Evolutionary conservation across 2,888 invertebrate genomes (phyloP), one percentile per base, ranked within the genome.

Genomic region (Drosophila cognata): DNA sequence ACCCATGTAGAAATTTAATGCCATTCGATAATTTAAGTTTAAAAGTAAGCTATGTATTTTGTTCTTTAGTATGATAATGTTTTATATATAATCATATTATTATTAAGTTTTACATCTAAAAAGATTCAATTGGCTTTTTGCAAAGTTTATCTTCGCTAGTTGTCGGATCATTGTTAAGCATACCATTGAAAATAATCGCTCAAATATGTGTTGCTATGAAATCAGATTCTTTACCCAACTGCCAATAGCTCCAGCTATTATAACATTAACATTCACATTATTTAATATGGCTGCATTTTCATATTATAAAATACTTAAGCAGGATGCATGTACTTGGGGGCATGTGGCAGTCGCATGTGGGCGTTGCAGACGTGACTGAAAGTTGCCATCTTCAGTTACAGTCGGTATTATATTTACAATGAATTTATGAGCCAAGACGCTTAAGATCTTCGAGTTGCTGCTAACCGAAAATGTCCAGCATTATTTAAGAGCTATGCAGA

Each of bases 351-450:
- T 70, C 57, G 52, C 67, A 74, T 74, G 74, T 71, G 46, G 53
- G 8, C 28, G 64, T 46, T 52, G 41, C 71, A 75, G 71, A 83
- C 83, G 78, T 81, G 86, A 83, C 83, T 83, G 74, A 70, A 83
- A 86, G 72, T 86, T 83, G 59, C 58, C 60, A 58, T 57, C 55
- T 78, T 71, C 53, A 21, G 52, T 72, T 60, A 64, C 61, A 62
- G 64, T 59, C 53, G 50, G 46, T 77, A 38, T 64, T 50, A 63
- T 63, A 69, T 43, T 68, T 58, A 57, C 66, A 83, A 80, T 82
- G 77, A 85, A 77, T 79, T 79, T 79, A 63, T 76, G 58, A 63
- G 59, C 65, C 65, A 71, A 70, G 71, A 68, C 48, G 72, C 67
- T 74, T 77, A 53, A 72, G 81, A 77, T 74, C 72, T 70, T 77